These are phyloP conservation scores for Hylaea fasciaria DNA, from an alignment of 2,888 invertebrate species.

Conservation along the genomic window DNA sequence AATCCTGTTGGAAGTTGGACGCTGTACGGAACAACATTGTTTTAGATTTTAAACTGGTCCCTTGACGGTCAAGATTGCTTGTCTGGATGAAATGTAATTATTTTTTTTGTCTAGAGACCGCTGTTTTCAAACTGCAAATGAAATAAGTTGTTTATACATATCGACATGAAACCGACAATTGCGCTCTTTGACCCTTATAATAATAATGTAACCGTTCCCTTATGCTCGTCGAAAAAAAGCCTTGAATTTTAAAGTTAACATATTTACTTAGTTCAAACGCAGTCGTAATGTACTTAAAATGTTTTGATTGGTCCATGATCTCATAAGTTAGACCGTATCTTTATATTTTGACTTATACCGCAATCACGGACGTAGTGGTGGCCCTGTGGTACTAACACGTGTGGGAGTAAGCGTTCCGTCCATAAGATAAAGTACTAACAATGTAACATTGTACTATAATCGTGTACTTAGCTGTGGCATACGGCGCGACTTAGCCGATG, in stretches of 20 bases:
- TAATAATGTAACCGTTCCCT: conserved; percentile 13
- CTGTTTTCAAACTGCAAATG: not conserved
- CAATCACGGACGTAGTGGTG: conserved; percentile 47
- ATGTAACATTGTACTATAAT: conserved; percentile 35
- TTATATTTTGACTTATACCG: conserved; percentile 38
- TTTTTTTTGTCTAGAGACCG: no score
- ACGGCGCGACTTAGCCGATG: not conserved
- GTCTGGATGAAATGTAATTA: no score
- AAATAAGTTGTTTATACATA: not conserved
- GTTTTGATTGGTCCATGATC: conserved; percentile 74
- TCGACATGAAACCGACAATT: not conserved
- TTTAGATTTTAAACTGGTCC: not conserved
- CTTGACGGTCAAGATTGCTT: no score
- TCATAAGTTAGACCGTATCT: conserved; percentile 63
- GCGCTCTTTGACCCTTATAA: not conserved
- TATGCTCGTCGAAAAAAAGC: conserved; percentile 7
- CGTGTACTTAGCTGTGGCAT: conserved; percentile 21
- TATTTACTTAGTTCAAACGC: conserved; percentile 2
- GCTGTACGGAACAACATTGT: not conserved
- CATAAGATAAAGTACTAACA: conserved; percentile 50
- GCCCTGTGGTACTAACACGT: conserved; percentile 45
- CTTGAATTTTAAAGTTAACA: not conserved
- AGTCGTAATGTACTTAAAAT: conserved; percentile 60
- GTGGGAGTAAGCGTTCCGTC: conserved; percentile 62
- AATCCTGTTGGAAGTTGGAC: not conserved